These are phyloP conservation scores for Leptoteleia sp. DNA, from an alignment of 1,140 invertebrate genomes.

Conservation along the genomic window DNA sequence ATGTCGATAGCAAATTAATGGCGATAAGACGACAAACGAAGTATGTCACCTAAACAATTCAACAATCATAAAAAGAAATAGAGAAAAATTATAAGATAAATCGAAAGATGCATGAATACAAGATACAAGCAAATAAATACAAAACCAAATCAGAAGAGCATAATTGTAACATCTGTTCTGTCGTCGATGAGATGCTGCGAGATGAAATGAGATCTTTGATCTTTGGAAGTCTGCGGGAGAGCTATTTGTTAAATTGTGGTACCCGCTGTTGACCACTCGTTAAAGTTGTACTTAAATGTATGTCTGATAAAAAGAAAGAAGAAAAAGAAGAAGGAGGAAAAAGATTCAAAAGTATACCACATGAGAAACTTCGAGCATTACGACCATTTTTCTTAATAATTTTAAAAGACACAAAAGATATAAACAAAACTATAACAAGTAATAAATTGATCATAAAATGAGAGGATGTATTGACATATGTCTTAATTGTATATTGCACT, in stretches of 20 bases:
- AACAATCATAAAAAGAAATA: neutral
- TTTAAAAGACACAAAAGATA: constrained; percentile 52
- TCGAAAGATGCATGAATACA: neutral
- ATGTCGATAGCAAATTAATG: constrained; percentile 54
- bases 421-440: constrained; percentile 36
- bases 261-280: constrained; percentile 73
- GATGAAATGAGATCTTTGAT: constrained; percentile 69
- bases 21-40: constrained; percentile 43
- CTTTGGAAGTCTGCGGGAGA: constrained; percentile 67
- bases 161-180: constrained; percentile 48
- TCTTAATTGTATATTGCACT: constrained; percentile 71
- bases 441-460: constrained; percentile 36
- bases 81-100: neutral
- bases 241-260: constrained; percentile 77
- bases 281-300: constrained; percentile 74
- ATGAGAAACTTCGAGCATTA: constrained; percentile 63
- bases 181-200: constrained; percentile 73
- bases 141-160: neutral
- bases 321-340: too few species aligned
- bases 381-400: constrained; percentile 66
- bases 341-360: constrained; percentile 60
- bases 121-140: neutral
- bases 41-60: constrained; percentile 10
- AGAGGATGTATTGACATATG: constrained; percentile 63
- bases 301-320: constrained; percentile 61